A percentile compares a stretch with the other conserved stretches of the same genome.
Conservation (phyloP, 2,113 vertebrate species). For the Ia io region DNA sequence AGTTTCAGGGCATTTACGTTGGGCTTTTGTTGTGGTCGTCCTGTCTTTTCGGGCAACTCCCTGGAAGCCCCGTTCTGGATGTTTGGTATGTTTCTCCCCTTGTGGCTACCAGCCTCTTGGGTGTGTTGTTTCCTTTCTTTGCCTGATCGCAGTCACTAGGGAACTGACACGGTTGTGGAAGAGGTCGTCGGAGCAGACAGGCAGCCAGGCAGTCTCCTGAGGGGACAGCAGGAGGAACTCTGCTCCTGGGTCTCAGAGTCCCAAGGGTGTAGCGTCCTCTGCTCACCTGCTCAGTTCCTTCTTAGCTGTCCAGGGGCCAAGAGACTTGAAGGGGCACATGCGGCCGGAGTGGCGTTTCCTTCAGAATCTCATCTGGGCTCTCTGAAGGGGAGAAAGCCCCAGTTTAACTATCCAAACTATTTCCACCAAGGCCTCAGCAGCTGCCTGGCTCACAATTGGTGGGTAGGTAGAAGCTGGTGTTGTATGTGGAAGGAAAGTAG, state of each 20-base stretch:
- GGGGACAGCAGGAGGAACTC: background rate
- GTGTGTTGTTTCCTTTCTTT: background rate
- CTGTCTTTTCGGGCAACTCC: background rate
- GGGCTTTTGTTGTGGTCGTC: background rate
- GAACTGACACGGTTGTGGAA: background rate
- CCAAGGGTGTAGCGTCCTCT: background rate
- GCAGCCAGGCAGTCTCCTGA: background rate
- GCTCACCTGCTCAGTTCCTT: background rate
- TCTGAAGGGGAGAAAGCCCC: background rate
- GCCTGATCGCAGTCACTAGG: background rate
- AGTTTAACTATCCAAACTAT: background rate
- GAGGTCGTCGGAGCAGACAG: background rate
- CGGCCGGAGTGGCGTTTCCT: background rate
- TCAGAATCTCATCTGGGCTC: background rate
- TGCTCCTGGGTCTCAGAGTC: background rate
- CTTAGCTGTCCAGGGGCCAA: background rate
- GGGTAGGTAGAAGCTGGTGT: background rate
- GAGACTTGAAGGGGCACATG: background rate
- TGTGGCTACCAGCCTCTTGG: background rate
- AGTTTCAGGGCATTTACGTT: background rate
- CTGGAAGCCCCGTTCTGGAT: background rate
- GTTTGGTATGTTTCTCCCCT: background rate
- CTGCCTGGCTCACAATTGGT: background rate
- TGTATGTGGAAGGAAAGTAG: background rate
- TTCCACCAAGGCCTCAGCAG: background rate